These are phyloP conservation scores for Artibeus lituratus DNA, from an alignment of 2,797 vertebrate species.

Conservation along the genomic window DNA sequence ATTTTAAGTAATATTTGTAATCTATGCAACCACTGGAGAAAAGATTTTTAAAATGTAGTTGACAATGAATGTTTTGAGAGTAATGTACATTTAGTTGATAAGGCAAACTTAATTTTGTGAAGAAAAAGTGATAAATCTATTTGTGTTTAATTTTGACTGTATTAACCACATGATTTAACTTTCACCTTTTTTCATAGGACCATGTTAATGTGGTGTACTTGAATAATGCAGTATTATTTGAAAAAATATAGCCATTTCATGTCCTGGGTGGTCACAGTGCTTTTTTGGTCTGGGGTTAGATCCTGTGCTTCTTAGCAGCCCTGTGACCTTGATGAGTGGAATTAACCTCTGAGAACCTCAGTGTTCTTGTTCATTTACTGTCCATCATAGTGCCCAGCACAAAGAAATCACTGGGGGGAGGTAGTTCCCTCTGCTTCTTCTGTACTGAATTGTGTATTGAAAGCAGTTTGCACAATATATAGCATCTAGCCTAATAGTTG, in stretches of 20 bases:
- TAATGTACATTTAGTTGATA: background rate
- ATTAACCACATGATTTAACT: background rate
- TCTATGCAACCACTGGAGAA: background rate
- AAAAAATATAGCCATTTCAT: background rate
- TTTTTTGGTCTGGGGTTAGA: background rate
- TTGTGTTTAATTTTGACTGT: background rate
- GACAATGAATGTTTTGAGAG: background rate
- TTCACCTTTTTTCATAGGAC: background rate
- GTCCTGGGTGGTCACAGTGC: background rate
- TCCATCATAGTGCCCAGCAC: background rate
- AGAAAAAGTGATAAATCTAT: background rate
- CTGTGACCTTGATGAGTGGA: background rate
- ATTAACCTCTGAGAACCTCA: background rate
- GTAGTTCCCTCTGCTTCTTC: background rate
- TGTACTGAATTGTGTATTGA: background rate
- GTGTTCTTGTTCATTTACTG: background rate
- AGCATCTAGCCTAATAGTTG: background rate
- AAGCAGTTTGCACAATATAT: background rate
- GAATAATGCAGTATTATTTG: background rate
- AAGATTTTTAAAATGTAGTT: background rate
- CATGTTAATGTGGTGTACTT: background rate
- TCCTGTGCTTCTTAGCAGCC: background rate
- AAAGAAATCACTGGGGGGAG: background rate
- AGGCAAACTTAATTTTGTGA: background rate
- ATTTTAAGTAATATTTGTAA: conserved; percentile 15